phyloP scores from a whole-genome alignment of 1,140 invertebrate species.

The Ylistrum balloti region DNA sequence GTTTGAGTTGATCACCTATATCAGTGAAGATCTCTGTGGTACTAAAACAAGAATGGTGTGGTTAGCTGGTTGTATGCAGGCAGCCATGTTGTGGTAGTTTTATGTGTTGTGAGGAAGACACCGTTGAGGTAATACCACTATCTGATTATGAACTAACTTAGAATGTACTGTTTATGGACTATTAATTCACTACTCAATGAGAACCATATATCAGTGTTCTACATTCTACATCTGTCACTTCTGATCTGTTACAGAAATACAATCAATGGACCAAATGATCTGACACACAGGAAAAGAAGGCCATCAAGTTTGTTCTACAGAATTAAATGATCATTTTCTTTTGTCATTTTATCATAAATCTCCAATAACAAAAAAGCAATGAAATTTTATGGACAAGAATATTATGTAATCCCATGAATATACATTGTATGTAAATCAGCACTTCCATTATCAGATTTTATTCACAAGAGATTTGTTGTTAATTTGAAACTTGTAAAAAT shows the following conservation, averaged over 20 bases:
- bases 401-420: conserved; percentile 29
- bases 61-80: not conserved
- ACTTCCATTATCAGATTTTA: conserved; percentile 35
- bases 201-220: not conserved
- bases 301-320: conserved; percentile 7
- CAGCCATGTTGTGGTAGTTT: conserved; percentile 15
- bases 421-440: conserved; percentile 31
- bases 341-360: conserved; percentile 27
- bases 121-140: not conserved
- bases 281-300: not conserved
- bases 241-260: not conserved
- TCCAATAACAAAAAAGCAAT: conserved; percentile 11
- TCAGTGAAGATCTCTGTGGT: not conserved
- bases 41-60: not conserved
- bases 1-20: not conserved
- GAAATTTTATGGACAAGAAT: conserved; percentile 35
- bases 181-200: not conserved
- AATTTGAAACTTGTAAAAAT: conserved; percentile 21
- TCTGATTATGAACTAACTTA: not conserved
- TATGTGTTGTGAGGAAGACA: not conserved
- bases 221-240: not conserved
- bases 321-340: conserved; percentile 30
- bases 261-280: not conserved
- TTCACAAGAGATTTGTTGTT: conserved; percentile 26
- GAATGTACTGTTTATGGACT: conserved; percentile 26